Percentiles rank a stretch among this genome's conserved stretches.
Conservation (phyloP, 64 coral and sea anemone genomes). For the Trachythela sp. region DNA sequence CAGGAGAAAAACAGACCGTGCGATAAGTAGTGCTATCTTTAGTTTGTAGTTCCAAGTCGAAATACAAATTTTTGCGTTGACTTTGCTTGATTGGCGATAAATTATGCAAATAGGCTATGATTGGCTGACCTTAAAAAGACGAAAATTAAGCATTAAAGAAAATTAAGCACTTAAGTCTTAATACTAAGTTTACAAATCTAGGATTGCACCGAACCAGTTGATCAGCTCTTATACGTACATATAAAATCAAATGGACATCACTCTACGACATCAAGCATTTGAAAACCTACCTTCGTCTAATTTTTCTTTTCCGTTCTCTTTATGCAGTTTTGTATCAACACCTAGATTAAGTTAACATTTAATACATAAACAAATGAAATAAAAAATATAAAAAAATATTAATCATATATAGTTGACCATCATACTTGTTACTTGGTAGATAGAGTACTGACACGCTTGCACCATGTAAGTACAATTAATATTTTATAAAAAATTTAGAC, state of each 20-base stretch:
- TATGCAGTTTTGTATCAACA: not conserved
- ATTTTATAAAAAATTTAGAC: no score
- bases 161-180: not conserved
- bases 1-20: conserved; percentile 2
- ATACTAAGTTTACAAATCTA: not conserved
- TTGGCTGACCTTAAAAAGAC: not conserved
- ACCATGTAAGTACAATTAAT: no score
- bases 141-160: not conserved
- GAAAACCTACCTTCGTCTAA: not conserved
- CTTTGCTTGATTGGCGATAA: not conserved
- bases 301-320: not conserved
- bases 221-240: not conserved
- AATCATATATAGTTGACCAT: no score
- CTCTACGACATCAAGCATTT: not conserved
- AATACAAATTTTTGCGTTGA: not conserved
- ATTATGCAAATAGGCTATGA: not conserved
- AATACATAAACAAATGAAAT: not conserved
- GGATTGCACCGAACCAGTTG: not conserved
- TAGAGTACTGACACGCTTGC: no score
- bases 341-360: not conserved
- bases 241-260: not conserved
- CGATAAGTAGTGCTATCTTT: not conserved
- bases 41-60: not conserved
- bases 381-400: no score
- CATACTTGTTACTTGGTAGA: no score